A percentile compares a stretch with the other conserved stretches of the same genome.
Evolutionary conservation across 1,140 invertebrate genomes (phyloP).

Genomic region (Zaprionus inermis): DNA sequence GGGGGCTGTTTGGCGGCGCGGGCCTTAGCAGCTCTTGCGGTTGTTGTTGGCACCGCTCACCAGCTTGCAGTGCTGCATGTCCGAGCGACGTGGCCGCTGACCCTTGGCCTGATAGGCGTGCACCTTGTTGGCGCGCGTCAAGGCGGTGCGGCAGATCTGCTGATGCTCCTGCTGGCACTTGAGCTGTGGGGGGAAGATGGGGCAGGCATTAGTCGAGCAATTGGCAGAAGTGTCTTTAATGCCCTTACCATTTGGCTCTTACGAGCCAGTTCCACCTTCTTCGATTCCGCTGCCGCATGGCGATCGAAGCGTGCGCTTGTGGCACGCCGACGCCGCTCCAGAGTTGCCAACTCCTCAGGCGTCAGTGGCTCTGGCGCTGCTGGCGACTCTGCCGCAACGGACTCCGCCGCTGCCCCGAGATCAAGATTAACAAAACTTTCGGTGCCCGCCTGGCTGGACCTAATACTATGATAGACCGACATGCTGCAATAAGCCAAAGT

Average conservation of each 20-base stretch:
- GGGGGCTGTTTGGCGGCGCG: too few relatives aligned
- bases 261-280: slow-evolving; percentile 71
- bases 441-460: slow-evolving; percentile 68
- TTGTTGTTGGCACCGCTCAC: slow-evolving; percentile 89
- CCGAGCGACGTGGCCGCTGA: slow-evolving; percentile 87
- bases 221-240: background rate
- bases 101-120: slow-evolving; percentile 87
- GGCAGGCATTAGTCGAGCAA: background rate
- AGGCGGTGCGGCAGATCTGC: slow-evolving; percentile 85
- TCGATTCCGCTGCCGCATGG: slow-evolving; percentile 66
- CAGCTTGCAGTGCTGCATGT: slow-evolving; percentile 86
- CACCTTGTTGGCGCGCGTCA: slow-evolving; percentile 88
- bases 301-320: slow-evolving; percentile 66
- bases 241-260: slow-evolving; percentile 75
- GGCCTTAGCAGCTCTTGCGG: slow-evolving; percentile 87
- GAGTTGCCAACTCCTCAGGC: background rate
- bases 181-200: slow-evolving; percentile 32
- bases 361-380: slow-evolving; percentile 22
- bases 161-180: slow-evolving; percentile 85
- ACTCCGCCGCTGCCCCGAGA: slow-evolving; percentile 64
- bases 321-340: slow-evolving; percentile 46
- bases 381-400: slow-evolving; percentile 10
- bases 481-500: slow-evolving; percentile 86
- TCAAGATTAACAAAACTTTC: slow-evolving; percentile 83
- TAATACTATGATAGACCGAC: slow-evolving; percentile 89